A percentile compares a stretch with the other conserved stretches of the same genome.
Evolutionary conservation across 2,888 invertebrate genomes (phyloP).

Genomic region (Nowickia ferox): DNA sequence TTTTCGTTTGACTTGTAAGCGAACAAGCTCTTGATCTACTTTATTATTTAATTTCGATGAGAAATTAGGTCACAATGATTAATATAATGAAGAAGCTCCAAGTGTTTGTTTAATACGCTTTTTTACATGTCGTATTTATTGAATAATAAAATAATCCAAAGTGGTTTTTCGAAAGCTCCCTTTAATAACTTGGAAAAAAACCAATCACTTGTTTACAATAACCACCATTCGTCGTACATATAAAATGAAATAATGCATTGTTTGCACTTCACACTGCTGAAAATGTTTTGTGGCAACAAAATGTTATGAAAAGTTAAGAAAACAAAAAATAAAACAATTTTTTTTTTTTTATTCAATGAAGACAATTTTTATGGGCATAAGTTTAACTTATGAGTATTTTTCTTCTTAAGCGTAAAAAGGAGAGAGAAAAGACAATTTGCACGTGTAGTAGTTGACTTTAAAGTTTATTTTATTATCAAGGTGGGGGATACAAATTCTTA

Average conservation of each 20-base stretch:
- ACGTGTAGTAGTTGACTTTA: conserved; percentile 40
- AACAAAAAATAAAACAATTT: neutral
- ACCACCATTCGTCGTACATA: conserved; percentile 3
- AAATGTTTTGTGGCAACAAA: conserved; percentile 1
- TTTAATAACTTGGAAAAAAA: conserved; percentile 8
- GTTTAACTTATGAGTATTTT: conserved; percentile 30
- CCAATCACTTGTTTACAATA: conserved; percentile 40
- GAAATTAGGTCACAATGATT: conserved; percentile 63
- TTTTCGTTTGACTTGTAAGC: neutral
- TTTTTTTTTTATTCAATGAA: conserved; percentile 15
- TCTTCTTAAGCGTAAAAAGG: conserved; percentile 15
- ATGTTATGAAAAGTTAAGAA: neutral
- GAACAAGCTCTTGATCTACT: conserved; percentile 49
- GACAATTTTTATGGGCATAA: conserved; percentile 28
- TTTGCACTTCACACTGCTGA: conserved; percentile 32
- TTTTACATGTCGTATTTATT: conserved; percentile 10
- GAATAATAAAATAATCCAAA: conserved; percentile 41
- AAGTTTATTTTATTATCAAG: conserved; percentile 19
- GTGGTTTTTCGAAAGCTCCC: conserved; percentile 46
- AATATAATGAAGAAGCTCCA: conserved; percentile 47
- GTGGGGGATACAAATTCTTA: conserved; percentile 26
- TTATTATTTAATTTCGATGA: conserved; percentile 22
- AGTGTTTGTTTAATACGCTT: conserved; percentile 5
- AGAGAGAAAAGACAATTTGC: conserved; percentile 6
- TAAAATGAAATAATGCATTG: conserved; percentile 36